Conservation (phyloP, 2,797 vertebrate species). For the Anguilla megastoma region DNA sequence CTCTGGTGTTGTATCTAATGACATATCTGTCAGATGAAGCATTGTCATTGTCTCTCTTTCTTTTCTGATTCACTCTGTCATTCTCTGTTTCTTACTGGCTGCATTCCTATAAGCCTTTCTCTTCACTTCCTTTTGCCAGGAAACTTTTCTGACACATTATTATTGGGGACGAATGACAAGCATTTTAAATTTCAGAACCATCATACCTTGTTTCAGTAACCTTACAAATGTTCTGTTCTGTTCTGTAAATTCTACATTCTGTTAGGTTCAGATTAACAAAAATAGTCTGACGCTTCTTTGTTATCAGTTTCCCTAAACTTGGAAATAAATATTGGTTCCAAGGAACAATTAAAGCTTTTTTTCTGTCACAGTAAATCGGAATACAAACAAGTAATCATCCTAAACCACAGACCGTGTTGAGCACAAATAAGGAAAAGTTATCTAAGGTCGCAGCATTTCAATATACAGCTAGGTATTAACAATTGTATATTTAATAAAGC, state of each 20-base stretch:
- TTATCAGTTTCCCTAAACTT: slow-evolving; percentile 1
- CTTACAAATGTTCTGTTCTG: slow-evolving; percentile 23
- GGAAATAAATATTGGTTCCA: slow-evolving; percentile 9
- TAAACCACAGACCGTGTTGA: background rate
- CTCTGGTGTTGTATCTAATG: background rate
- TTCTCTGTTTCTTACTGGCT: background rate
- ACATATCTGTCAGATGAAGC: background rate
- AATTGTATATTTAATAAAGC: background rate
- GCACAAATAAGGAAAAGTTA: background rate
- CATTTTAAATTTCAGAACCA: background rate
- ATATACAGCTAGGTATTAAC: background rate
- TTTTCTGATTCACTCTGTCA: background rate
- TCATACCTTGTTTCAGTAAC: slow-evolving; percentile 10
- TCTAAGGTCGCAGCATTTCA: background rate
- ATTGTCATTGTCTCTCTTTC: background rate
- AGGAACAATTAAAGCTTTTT: slow-evolving; percentile 19
- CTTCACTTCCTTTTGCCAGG: background rate
- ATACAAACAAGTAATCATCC: background rate
- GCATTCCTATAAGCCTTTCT: background rate
- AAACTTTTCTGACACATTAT: slow-evolving; percentile 14
- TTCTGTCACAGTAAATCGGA: background rate
- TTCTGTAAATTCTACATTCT: slow-evolving; percentile 17
- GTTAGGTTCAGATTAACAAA: slow-evolving; percentile 3
- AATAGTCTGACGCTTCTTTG: slow-evolving; percentile 4
- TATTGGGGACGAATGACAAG: slow-evolving; percentile 14